Percentiles rank a stretch among this genome's conserved stretches.
Evolutionary conservation across 2,888 invertebrate species (phyloP).

Genomic region (Sphaeridia pumilis): DNA sequence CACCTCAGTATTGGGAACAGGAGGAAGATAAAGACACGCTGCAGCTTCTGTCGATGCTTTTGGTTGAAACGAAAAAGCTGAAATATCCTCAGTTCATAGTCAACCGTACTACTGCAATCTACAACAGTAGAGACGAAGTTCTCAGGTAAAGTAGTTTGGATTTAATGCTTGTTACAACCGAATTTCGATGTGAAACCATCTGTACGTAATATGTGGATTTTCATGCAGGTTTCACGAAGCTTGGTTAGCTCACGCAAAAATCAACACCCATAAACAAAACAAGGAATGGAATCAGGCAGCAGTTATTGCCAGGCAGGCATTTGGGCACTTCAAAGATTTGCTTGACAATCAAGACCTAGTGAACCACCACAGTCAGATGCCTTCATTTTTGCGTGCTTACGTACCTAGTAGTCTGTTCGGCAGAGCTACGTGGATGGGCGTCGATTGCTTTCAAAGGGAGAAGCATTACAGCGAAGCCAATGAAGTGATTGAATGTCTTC

Average conservation of each 20-base stretch:
- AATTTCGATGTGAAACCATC: not conserved
- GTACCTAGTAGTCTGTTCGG: conserved; percentile 46
- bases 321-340: conserved; percentile 6
- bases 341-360: conserved; percentile 10
- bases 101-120: conserved; percentile 39
- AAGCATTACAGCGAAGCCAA: conserved; percentile 45
- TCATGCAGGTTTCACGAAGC: conserved; percentile 29
- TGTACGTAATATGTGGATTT: not conserved
- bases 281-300: conserved; percentile 28
- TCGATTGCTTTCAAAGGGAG: conserved; percentile 43
- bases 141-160: conserved; percentile 37
- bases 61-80: conserved; percentile 41
- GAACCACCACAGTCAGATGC: conserved; percentile 39
- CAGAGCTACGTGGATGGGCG: conserved; percentile 41
- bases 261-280: conserved; percentile 15
- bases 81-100: conserved; percentile 41
- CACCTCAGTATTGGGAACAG: conserved; percentile 38
- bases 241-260: conserved; percentile 20
- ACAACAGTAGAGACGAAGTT: conserved; percentile 39
- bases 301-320: conserved; percentile 16
- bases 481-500: conserved; percentile 44
- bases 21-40: conserved; percentile 33
- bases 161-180: not conserved
- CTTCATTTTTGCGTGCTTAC: conserved; percentile 48
- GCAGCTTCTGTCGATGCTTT: conserved; percentile 39